A percentile compares a stretch with the other conserved stretches of the same genome.
Conservation (phyloP, 2,888 invertebrate genomes). For the Linnaemya vulpina region DNA sequence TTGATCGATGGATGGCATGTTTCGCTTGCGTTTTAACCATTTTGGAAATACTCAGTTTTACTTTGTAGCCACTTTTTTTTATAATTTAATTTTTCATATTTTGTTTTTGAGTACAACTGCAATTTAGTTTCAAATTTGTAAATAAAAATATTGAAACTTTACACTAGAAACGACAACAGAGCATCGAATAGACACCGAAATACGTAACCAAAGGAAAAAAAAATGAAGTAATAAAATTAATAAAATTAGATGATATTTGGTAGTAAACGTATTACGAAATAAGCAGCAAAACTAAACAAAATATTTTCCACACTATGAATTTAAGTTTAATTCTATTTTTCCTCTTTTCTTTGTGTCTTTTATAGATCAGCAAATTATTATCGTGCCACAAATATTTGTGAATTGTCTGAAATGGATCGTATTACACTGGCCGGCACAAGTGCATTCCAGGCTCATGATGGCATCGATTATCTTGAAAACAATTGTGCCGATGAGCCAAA, state of each 20-base stretch:
- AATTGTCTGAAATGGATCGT: constrained; percentile 95
- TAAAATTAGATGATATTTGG: too few relatives aligned
- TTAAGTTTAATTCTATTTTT: constrained; percentile 43
- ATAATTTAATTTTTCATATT: too few relatives aligned
- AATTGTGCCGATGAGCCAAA: constrained; percentile 96
- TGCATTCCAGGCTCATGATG: constrained; percentile 88
- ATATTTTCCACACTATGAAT: constrained; percentile 49
- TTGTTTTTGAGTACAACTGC: too few relatives aligned
- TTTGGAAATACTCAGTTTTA: too few relatives aligned
- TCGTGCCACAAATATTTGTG: constrained; percentile 92
- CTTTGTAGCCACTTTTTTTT: too few relatives aligned
- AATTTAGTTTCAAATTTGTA: too few relatives aligned
- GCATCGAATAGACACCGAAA: too few relatives aligned
- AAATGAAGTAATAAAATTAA: too few relatives aligned
- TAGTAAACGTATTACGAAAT: neutral
- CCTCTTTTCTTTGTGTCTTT: constrained; percentile 61
- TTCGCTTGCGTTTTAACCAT: too few relatives aligned
- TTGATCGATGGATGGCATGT: too few relatives aligned
- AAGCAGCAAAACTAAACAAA: constrained; percentile 17
- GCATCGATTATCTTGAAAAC: constrained; percentile 93
- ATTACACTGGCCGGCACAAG: constrained; percentile 93
- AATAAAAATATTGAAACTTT: too few relatives aligned
- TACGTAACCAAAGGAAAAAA: neutral
- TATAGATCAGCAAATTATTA: constrained; percentile 95
- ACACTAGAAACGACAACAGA: neutral